These are phyloP conservation scores for Sciurus carolinensis DNA, from an alignment of 2,797 vertebrate species.

Conservation along the genomic window DNA sequence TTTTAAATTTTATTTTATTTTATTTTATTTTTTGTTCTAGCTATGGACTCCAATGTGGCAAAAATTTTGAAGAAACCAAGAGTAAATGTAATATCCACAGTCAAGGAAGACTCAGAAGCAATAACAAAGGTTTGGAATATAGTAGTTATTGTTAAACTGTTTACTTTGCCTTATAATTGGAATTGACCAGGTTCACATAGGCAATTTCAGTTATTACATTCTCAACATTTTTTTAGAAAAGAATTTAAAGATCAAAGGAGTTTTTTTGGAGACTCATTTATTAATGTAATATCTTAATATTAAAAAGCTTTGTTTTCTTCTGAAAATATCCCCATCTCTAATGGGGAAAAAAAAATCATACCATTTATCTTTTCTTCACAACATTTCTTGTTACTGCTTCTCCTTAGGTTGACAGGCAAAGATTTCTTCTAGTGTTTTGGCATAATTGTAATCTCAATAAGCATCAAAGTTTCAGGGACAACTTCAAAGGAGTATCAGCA, in stretches of 20 bases:
- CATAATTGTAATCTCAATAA: background rate
- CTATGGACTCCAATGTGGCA: conserved; percentile 65
- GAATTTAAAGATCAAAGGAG: conserved; percentile 20
- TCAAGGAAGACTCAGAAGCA: conserved; percentile 55
- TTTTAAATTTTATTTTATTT: background rate
- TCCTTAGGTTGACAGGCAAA: background rate
- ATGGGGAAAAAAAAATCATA: background rate
- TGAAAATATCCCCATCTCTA: background rate
- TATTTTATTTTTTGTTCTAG: conserved; percentile 72
- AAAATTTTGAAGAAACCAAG: conserved; percentile 74
- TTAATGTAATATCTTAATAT: conserved; percentile 6
- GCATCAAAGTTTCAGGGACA: background rate
- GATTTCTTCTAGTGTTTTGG: background rate
- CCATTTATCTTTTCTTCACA: conserved; percentile 23
- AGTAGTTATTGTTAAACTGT: conserved; percentile 15
- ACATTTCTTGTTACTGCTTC: background rate
- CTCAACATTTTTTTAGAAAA: conserved; percentile 3
- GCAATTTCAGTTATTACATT: background rate
- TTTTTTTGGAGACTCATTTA: too few relatives aligned
- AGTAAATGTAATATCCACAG: background rate
- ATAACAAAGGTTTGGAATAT: conserved; percentile 74
- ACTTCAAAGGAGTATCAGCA: background rate
- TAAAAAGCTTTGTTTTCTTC: conserved; percentile 33
- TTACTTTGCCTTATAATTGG: conserved; percentile 23
- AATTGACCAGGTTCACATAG: background rate